phyloP scores from a whole-genome alignment of 2,888 invertebrate genomes.

The Agonopterix subpropinquella region DNA sequence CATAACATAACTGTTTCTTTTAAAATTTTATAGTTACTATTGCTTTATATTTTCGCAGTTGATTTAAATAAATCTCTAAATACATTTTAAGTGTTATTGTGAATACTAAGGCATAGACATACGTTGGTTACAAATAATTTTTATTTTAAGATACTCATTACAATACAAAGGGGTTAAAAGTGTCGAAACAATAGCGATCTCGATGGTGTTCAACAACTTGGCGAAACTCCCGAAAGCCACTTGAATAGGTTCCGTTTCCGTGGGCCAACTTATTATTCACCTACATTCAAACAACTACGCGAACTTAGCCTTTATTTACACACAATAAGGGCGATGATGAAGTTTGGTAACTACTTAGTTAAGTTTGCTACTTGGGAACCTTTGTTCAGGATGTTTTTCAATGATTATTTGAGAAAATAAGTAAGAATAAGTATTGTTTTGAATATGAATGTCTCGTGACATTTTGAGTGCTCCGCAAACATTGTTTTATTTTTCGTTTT shows the following conservation, averaged over 20 bases:
- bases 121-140: neutral
- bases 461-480: too few relatives aligned
- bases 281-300: neutral
- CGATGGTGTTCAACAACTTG: slow-evolving; percentile 30
- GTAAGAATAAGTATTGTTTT: slow-evolving; percentile 1
- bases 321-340: neutral
- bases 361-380: slow-evolving; percentile 13
- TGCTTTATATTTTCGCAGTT: too few relatives aligned
- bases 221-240: slow-evolving; percentile 41
- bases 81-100: neutral
- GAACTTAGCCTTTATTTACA: neutral
- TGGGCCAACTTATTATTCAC: neutral
- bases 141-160: slow-evolving; percentile 1
- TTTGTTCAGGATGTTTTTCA: slow-evolving; percentile 39
- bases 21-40: too few relatives aligned
- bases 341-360: neutral
- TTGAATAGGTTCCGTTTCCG: slow-evolving; percentile 20
- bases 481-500: too few relatives aligned
- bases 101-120: neutral
- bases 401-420: slow-evolving; percentile 4
- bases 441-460: too few relatives aligned
- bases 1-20: too few relatives aligned
- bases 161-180: slow-evolving; percentile 32
- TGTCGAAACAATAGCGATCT: slow-evolving; percentile 51
- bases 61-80: too few relatives aligned